These are phyloP conservation scores for Heliconius melpomene DNA, from an alignment of 1,140 invertebrate species.

Conservation along the genomic window DNA sequence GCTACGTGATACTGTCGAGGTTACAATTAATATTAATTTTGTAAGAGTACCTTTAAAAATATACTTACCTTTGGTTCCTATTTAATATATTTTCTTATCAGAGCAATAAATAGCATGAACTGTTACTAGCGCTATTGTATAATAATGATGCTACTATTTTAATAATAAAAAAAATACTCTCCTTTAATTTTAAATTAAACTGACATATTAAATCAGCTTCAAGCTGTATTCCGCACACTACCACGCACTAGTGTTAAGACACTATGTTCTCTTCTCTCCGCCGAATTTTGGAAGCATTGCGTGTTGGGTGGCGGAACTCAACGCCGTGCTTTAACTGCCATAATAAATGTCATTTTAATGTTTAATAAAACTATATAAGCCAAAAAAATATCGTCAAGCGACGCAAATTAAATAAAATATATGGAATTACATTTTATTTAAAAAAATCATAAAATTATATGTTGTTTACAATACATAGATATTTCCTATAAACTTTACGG, in stretches of 20 bases:
- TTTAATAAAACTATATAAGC: not conserved
- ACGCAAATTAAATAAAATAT: not conserved
- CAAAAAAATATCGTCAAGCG: not conserved
- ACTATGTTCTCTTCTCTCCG: no score
- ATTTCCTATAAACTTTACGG: constrained; percentile 36
- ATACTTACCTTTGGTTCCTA: not conserved
- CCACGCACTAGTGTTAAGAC: no score
- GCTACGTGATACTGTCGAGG: constrained; percentile 8
- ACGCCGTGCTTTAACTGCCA: no score
- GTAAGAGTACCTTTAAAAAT: not conserved
- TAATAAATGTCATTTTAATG: no score
- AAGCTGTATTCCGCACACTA: no score
- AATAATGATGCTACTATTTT: no score
- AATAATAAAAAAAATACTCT: no score
- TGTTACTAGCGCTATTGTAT: no score
- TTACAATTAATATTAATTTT: not conserved
- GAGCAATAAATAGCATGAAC: not conserved
- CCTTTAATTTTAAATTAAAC: not conserved
- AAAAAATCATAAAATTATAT: not conserved
- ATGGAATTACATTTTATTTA: not conserved
- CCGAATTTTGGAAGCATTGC: no score
- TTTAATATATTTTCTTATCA: not conserved
- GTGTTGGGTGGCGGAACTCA: no score
- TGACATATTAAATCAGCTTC: not conserved
- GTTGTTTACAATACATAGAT: not conserved